Conservation (phyloP, 2,888 invertebrate species). For the Cephus pygmeus region DNA sequence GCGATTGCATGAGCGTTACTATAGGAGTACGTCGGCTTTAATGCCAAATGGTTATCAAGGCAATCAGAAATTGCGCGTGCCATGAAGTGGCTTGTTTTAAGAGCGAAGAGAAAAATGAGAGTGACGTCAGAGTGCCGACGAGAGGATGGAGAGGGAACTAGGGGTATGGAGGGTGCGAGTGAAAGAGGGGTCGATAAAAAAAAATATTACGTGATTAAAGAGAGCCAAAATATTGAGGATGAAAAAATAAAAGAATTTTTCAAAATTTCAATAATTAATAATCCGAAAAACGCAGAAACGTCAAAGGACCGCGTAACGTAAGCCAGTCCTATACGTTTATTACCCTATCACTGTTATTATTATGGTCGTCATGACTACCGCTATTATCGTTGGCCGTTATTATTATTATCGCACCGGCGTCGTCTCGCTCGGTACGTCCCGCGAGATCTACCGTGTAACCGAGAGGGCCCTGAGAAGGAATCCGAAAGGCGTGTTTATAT, state of each 20-base stretch:
- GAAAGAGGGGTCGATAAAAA: constrained; percentile 8
- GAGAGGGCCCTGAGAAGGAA: not conserved
- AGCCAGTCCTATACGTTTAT: no score
- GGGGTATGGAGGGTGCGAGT: constrained; percentile 20
- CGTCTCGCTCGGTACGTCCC: no score
- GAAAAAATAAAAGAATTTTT: constrained; percentile 10
- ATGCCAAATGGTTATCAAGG: constrained; percentile 33
- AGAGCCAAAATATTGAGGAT: not conserved
- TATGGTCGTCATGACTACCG: constrained; percentile 32
- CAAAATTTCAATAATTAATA: constrained; percentile 25
- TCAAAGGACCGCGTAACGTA: no score
- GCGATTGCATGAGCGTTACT: no score
- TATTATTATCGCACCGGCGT: no score
- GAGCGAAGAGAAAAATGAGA: no score
- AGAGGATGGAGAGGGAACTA: constrained; percentile 26
- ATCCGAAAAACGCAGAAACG: no score
- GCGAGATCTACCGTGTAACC: no score
- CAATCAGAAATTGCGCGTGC: constrained; percentile 42
- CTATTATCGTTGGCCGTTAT: constrained; percentile 16
- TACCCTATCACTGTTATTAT: constrained; percentile 16
- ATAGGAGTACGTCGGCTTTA: constrained; percentile 22
- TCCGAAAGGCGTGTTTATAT: constrained; percentile 20
- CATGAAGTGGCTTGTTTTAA: constrained; percentile 31
- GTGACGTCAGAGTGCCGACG: constrained; percentile 23
- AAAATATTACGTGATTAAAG: not conserved